phyloP scores from a whole-genome alignment of 2,113 vertebrate genomes.

The Boulengeromyrus knoepffleri region DNA sequence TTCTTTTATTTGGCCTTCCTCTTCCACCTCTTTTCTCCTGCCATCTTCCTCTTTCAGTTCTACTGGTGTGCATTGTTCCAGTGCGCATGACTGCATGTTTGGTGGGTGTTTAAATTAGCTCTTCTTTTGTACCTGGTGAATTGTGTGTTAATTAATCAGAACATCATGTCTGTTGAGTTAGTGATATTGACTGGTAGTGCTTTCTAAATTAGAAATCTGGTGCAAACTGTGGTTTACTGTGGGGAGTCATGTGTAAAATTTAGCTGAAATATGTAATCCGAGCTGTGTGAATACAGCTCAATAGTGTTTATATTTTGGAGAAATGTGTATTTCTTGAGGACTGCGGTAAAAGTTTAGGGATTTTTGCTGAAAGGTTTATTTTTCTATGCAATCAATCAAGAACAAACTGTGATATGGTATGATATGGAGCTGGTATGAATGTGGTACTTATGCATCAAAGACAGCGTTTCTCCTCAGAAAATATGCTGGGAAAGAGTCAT shows the following conservation, averaged over 20 bases:
- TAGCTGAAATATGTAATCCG: background rate
- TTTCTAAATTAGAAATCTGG: background rate
- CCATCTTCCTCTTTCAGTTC: background rate
- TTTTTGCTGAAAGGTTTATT: background rate
- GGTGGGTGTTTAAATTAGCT: background rate
- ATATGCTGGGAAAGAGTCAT: background rate
- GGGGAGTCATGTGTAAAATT: background rate
- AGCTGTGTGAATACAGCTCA: background rate
- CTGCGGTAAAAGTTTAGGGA: background rate
- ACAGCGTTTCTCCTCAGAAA: background rate
- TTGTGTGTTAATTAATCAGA: background rate
- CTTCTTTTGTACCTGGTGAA: background rate
- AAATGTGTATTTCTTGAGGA: background rate
- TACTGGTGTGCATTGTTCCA: background rate
- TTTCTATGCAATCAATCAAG: background rate
- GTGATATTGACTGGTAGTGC: background rate
- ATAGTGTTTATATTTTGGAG: background rate
- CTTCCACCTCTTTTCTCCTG: background rate
- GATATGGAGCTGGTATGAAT: background rate
- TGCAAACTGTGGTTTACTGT: background rate
- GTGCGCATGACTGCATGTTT: background rate
- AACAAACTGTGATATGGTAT: background rate
- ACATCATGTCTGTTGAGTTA: background rate
- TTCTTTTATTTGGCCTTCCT: background rate
- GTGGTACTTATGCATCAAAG: background rate